phyloP scores from a whole-genome alignment of 1,140 invertebrate species.

The Drosophila nigromelanica region DNA sequence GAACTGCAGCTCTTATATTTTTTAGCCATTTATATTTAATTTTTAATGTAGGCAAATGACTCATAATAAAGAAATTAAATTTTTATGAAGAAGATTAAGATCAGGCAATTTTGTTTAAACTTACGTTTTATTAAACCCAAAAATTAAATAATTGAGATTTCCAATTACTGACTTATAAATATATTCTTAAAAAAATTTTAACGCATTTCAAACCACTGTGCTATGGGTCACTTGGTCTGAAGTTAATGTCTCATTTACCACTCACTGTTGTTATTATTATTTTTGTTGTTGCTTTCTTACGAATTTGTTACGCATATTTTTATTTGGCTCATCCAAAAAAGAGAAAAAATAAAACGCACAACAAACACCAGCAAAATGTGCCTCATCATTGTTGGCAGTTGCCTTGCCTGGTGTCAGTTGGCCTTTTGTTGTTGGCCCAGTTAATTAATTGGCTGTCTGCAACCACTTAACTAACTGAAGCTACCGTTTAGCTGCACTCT shows the following conservation, averaged over 20 bases:
- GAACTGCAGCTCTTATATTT: too few relatives aligned
- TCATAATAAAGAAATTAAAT: too few relatives aligned
- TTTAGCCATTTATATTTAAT: too few relatives aligned
- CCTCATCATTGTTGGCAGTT: constrained; percentile 27
- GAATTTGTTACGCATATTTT: constrained; percentile 42
- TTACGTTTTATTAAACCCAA: too few relatives aligned
- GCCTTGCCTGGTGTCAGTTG: constrained; percentile 28
- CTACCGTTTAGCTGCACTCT: constrained; percentile 48
- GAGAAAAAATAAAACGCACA: constrained; percentile 7
- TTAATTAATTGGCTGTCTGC: constrained; percentile 61
- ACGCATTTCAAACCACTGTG: constrained; percentile 21
- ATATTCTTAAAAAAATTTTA: too few relatives aligned
- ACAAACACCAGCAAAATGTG: constrained; percentile 10
- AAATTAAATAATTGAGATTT: too few relatives aligned
- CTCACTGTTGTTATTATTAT: neutral
- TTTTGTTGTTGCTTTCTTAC: constrained; percentile 7
- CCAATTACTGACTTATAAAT: too few relatives aligned
- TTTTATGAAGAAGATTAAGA: too few relatives aligned
- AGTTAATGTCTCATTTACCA: constrained; percentile 26
- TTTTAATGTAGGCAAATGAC: too few relatives aligned
- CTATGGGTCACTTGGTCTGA: neutral
- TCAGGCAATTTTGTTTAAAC: too few relatives aligned
- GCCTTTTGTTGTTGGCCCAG: constrained; percentile 40
- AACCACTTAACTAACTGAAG: constrained; percentile 12
- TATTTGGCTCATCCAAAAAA: constrained; percentile 23